Conservation (phyloP, 1,140 invertebrate genomes). For the Diorhabda carinulata region DNA sequence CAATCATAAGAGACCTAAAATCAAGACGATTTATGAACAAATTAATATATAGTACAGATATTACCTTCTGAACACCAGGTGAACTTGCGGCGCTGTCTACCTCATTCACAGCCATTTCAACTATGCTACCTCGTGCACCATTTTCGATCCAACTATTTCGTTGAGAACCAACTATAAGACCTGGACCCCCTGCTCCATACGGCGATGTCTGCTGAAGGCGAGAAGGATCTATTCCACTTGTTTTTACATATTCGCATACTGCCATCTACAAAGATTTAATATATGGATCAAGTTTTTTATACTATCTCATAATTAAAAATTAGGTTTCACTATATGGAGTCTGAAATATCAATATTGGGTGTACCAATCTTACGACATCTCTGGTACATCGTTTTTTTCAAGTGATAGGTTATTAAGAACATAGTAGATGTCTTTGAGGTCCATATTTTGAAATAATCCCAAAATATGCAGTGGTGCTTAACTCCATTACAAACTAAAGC, state of each 20-base stretch:
- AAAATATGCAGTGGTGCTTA: no score
- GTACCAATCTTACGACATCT: no score
- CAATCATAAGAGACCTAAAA: not conserved
- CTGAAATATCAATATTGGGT: no score
- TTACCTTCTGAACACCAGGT: slow-evolving; percentile 73
- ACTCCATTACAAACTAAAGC: no score
- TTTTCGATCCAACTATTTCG: slow-evolving; percentile 75
- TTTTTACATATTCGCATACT: slow-evolving; percentile 65
- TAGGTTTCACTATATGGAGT: no score
- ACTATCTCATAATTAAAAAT: no score
- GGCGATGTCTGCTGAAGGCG: slow-evolving; percentile 62
- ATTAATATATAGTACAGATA: slow-evolving; percentile 27
- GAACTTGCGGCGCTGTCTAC: slow-evolving; percentile 84
- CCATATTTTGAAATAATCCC: no score
- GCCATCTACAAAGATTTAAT: slow-evolving; percentile 51
- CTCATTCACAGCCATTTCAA: slow-evolving; percentile 68
- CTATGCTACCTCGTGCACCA: slow-evolving; percentile 56
- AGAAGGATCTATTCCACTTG: slow-evolving; percentile 63
- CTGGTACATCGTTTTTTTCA: no score
- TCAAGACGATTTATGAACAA: not conserved
- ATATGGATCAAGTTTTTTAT: no score
- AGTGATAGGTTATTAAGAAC: no score
- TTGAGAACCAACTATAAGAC: slow-evolving; percentile 40
- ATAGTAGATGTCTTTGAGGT: no score
- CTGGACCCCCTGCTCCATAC: slow-evolving; percentile 50